Conservation (phyloP, 2,888 invertebrate species). For the Apocheima hispidaria region DNA sequence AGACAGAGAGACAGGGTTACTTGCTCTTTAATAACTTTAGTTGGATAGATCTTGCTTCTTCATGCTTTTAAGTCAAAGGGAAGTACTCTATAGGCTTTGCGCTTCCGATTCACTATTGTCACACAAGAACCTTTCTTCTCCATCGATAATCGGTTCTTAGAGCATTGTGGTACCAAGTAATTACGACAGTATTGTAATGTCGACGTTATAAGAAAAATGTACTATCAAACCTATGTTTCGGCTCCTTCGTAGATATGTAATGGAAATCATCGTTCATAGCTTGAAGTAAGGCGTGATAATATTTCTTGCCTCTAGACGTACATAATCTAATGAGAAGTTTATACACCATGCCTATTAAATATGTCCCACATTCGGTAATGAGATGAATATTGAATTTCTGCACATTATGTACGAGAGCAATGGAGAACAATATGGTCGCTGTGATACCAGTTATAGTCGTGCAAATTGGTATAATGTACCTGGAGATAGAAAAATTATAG, state of each 20-base stretch:
- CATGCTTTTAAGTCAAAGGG: too few species aligned
- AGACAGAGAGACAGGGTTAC: too few species aligned
- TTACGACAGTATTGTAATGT: too few species aligned
- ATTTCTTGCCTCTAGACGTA: conserved; percentile 11
- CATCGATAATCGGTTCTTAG: too few species aligned
- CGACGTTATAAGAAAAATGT: too few species aligned
- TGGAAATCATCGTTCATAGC: conserved; percentile 32
- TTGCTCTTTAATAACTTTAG: too few species aligned
- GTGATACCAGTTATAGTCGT: background rate
- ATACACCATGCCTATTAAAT: conserved; percentile 29
- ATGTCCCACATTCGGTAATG: conserved; percentile 32
- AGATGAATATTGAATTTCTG: conserved; percentile 14
- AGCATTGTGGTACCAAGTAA: too few species aligned
- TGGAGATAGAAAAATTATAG: too few species aligned
- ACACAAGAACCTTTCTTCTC: too few species aligned
- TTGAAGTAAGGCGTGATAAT: conserved; percentile 23
- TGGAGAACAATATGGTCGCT: background rate
- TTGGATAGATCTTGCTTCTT: too few species aligned
- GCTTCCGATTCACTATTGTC: too few species aligned
- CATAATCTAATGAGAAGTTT: conserved; percentile 22
- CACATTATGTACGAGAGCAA: conserved; percentile 3
- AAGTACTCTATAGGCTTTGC: too few species aligned
- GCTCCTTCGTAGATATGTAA: conserved; percentile 31
- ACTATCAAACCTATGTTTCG: conserved; percentile 32
- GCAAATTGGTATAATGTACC: conserved; percentile 17